phyloP scores from a whole-genome alignment of 2,113 vertebrate species.

The Ascaphus truei region DNA sequence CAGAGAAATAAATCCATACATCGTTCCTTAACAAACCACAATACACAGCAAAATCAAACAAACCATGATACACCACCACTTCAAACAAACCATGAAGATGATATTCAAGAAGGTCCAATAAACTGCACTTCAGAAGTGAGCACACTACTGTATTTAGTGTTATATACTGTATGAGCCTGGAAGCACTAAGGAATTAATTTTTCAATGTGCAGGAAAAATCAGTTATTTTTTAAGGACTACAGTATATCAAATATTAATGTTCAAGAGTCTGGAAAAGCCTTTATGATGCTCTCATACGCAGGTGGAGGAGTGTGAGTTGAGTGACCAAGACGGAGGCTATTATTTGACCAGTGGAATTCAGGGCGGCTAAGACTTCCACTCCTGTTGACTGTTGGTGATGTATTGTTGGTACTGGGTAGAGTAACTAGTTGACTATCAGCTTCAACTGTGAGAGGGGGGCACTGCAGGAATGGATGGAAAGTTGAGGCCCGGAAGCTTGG shows the following conservation, averaged over 20 bases:
- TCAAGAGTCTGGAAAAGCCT: slow-evolving; percentile 86
- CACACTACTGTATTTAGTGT: not conserved
- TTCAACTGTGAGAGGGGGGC: slow-evolving; percentile 80
- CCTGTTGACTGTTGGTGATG: slow-evolving; percentile 47
- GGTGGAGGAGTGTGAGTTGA: slow-evolving; percentile 81
- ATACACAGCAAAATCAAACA: no score
- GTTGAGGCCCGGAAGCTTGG: slow-evolving; percentile 89
- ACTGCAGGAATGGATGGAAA: slow-evolving; percentile 90
- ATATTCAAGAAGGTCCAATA: not conserved
- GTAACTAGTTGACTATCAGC: slow-evolving; percentile 81
- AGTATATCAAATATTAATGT: no score
- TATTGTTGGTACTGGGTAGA: slow-evolving; percentile 66
- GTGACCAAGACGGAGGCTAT: slow-evolving; percentile 64
- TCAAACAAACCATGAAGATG: not conserved
- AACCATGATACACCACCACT: no score
- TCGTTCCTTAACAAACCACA: no score
- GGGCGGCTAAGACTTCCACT: slow-evolving; percentile 62
- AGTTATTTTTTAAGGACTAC: not conserved
- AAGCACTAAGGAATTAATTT: not conserved
- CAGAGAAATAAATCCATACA: no score
- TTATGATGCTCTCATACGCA: slow-evolving; percentile 90
- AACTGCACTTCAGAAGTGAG: not conserved
- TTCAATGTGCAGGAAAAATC: not conserved
- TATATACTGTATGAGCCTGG: not conserved
- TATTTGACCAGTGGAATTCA: slow-evolving; percentile 85